phyloP scores from a whole-genome alignment of 2,888 invertebrate species.

The Hyles lineata region DNA sequence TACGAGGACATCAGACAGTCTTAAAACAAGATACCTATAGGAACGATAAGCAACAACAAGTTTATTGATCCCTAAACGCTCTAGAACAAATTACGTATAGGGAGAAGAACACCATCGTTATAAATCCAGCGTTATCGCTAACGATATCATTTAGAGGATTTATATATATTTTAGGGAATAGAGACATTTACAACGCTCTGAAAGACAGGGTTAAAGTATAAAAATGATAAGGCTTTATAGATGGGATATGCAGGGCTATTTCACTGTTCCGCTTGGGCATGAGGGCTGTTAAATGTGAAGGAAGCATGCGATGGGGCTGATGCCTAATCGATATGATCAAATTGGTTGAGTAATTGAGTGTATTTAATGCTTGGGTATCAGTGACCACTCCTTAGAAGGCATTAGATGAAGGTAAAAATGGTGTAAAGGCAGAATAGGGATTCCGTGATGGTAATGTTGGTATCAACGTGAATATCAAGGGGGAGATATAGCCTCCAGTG shows the following conservation, averaged over 20 bases:
- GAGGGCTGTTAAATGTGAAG: slow-evolving; percentile 60
- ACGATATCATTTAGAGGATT: slow-evolving; percentile 51
- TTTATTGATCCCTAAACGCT: neutral
- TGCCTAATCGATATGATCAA: slow-evolving; percentile 51
- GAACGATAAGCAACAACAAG: neutral
- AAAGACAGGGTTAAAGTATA: slow-evolving; percentile 68
- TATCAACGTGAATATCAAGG: neutral
- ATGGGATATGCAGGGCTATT: slow-evolving; percentile 64
- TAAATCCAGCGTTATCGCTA: slow-evolving; percentile 66
- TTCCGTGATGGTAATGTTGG: neutral
- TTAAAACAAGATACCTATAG: neutral
- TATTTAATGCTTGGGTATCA: slow-evolving; percentile 10
- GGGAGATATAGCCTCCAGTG: neutral
- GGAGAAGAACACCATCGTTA: slow-evolving; percentile 55
- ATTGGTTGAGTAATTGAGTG: slow-evolving; percentile 33
- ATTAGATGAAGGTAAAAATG: neutral
- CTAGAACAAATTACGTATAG: neutral
- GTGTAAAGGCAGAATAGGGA: too few relatives aligned
- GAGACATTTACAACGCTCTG: slow-evolving; percentile 47
- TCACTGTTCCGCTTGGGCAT: slow-evolving; percentile 52
- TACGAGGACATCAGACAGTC: too few relatives aligned
- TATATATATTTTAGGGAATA: slow-evolving; percentile 65
- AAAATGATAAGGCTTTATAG: slow-evolving; percentile 78
- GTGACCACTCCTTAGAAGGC: slow-evolving; percentile 12
- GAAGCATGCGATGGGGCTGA: slow-evolving; percentile 62